Percentiles rank a stretch among this genome's conserved stretches.
Evolutionary conservation across 2,113 vertebrate species (phyloP).

Genomic region (Craseonycteris thonglongyai): DNA sequence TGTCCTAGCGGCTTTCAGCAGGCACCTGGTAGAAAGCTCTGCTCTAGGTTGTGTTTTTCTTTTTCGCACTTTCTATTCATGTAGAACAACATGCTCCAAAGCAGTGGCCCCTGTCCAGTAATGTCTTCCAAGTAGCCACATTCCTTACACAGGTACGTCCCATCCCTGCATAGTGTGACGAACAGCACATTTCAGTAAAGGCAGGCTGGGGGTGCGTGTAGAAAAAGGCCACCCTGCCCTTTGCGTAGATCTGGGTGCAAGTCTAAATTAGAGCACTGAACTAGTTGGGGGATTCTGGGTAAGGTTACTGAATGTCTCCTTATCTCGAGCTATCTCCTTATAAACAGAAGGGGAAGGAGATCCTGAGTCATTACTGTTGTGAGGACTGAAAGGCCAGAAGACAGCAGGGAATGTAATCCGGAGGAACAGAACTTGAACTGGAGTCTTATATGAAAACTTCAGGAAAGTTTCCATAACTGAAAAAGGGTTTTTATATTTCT

Average conservation of each 20-base stretch:
- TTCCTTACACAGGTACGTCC: not conserved
- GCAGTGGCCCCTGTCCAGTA: not conserved
- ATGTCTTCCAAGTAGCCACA: not conserved
- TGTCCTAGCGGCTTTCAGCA: not conserved
- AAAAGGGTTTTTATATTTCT: not conserved
- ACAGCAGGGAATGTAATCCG: not conserved
- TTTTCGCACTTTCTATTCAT: not conserved
- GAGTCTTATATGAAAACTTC: not conserved
- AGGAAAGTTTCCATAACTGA: not conserved
- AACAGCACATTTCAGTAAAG: not conserved
- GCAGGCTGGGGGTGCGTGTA: rapidly evolving
- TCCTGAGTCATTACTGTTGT: not conserved
- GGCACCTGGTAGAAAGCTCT: not conserved
- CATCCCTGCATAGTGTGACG: rapidly evolving
- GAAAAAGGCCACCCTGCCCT: not conserved
- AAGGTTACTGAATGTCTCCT: not conserved
- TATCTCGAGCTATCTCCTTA: not conserved
- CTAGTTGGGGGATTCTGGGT: not conserved
- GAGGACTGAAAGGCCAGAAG: not conserved
- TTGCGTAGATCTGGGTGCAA: not conserved
- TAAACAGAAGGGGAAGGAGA: not conserved
- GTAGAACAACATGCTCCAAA: not conserved
- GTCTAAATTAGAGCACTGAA: not conserved
- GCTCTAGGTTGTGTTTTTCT: not conserved
- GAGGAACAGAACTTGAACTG: not conserved